Percentiles rank a stretch among this genome's conserved stretches.
phyloP scores from a whole-genome alignment of 2,797 vertebrate genomes.

The Cirrhinus mrigala region DNA sequence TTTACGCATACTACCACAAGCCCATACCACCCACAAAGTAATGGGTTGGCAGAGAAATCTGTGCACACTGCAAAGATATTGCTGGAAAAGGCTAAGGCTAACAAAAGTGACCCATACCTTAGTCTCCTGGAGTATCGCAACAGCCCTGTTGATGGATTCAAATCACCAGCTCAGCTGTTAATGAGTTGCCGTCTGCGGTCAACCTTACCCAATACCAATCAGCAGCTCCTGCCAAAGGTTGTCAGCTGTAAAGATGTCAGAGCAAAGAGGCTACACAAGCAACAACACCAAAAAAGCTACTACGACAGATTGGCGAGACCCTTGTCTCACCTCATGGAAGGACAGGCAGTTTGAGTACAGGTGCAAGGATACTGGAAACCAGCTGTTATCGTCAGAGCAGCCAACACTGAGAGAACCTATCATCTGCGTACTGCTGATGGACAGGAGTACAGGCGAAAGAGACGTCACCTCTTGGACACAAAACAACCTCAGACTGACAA shows the following conservation, averaged over 20 bases:
- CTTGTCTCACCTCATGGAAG: slow-evolving; percentile 21
- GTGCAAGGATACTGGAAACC: slow-evolving; percentile 56
- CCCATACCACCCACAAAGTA: neutral
- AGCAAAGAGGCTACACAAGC: slow-evolving; percentile 11
- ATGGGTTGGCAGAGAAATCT: neutral
- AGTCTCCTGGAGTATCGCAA: slow-evolving; percentile 36
- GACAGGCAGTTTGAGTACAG: slow-evolving; percentile 1
- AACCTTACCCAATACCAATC: slow-evolving; percentile 8
- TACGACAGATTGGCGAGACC: slow-evolving; percentile 46
- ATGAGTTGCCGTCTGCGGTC: slow-evolving; percentile 22
- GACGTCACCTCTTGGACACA: slow-evolving; percentile 40
- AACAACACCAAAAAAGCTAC: slow-evolving; percentile 25
- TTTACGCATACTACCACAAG: neutral
- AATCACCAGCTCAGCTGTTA: slow-evolving; percentile 19
- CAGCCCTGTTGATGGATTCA: slow-evolving; percentile 3
- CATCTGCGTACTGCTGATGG: slow-evolving; percentile 37
- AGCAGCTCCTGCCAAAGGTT: slow-evolving; percentile 27
- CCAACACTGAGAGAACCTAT: slow-evolving; percentile 45
- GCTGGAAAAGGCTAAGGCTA: neutral
- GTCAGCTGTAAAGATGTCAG: neutral
- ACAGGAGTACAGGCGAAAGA: slow-evolving; percentile 44
- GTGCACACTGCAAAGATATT: slow-evolving; percentile 31
- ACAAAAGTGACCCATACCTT: neutral
- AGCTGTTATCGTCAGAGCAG: slow-evolving; percentile 31
- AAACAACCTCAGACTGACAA: neutral